Base-by-base conservation (phyloP, 2,888 invertebrate genomes). In the Ariolimax columbianus region DNA sequence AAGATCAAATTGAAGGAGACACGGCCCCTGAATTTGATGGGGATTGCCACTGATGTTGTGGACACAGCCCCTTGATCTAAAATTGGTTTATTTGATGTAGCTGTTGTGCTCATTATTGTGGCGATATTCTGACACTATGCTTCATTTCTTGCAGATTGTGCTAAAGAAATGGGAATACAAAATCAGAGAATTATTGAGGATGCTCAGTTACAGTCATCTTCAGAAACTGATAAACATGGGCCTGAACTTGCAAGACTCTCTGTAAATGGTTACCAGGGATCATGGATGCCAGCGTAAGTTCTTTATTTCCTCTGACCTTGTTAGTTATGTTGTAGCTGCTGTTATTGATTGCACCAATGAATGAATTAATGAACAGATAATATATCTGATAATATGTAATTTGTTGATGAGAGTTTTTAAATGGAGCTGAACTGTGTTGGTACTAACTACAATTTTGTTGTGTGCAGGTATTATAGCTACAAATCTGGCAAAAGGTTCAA, bases 141-240 rank as follows among this genome's bases (percentile, higher is more conserved):
- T 14, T 77, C 59, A 36, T 77, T 3, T 33, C 55, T 88, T 88
- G 1, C 88, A 91, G 91, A 89, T 1, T 91, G 91, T 79, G 77
- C 77, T 23, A 81, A 86, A 19, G 87, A 87, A 4, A 96, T 97
- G 95, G 97, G 97, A 1, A 91, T 97, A 9, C 96, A 96, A 17
- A 96, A 96, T 73, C 82, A 85, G 30, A 86, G 95, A 1, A 89
- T 94, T 26, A 95, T 97, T 91, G 94, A 95, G 0, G 94, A 96
- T 33, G 94, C 95, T 14, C 91, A 91, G 94, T 95, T 97, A 47
- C 95, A 95, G 75, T 96, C 96, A 0, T 97, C 96, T 89, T 96
- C 96, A 70, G 90, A 92, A 4, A 86, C 89, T 23, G 89, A 92
- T 77, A 88, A 90, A 40, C 88, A 89, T 17, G 89, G 91, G 4